Base-by-base conservation (phyloP, 1,140 invertebrate genomes). In the Euglossa dilemma region DNA sequence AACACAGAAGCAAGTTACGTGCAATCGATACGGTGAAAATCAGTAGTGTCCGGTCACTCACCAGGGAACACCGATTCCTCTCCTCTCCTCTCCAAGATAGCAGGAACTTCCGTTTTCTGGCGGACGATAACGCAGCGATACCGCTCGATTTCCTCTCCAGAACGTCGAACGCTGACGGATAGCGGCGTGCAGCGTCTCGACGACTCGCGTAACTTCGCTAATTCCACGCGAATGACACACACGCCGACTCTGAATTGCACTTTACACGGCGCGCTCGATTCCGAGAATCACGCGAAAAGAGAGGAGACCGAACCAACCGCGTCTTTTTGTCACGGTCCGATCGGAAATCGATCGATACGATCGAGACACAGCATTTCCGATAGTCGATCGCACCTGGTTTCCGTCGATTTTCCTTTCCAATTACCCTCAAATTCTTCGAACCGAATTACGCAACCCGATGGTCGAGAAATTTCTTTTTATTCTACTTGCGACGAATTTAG, bases 181-280 rank as follows among this genome's bases (percentile, higher is more conserved):
- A 11, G 36, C 36, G 7, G 11, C n/a, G 12, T 11, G 2, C 45
- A 52, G 9, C 25, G 47, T 70, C 20, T 28, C 69, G 16, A 20
- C 47, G 69, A 71, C 36, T 43, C 36, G 54, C 36, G 20, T 54
- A 45, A 73, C 52, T 1, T 43, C 20, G 36, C 54, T n/a, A 73
- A 73, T 57, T 56, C 23, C 71, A 43, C 36, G 14, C 71, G 47
- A 71, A 28, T 52, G 69, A 70, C 45, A n/a, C 67, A 52, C 70
- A 57, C 28, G 71, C 54, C 54, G 12, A 57, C 71, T 73, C 54
- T 73, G 52, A 73, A 57, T 73, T 72, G 70, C 70, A 72, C 54
- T 73, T 57, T 45, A 45, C 71, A 7, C 36, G 71, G 11, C 45
- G 11, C 52, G 16, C 23, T 43, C 36, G 52, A 72, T 72, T 54